Percentiles rank a stretch among this genome's conserved stretches.
phyloP scores from a whole-genome alignment of 2,797 vertebrate species.

The Myoxocephalus aenaeus region DNA sequence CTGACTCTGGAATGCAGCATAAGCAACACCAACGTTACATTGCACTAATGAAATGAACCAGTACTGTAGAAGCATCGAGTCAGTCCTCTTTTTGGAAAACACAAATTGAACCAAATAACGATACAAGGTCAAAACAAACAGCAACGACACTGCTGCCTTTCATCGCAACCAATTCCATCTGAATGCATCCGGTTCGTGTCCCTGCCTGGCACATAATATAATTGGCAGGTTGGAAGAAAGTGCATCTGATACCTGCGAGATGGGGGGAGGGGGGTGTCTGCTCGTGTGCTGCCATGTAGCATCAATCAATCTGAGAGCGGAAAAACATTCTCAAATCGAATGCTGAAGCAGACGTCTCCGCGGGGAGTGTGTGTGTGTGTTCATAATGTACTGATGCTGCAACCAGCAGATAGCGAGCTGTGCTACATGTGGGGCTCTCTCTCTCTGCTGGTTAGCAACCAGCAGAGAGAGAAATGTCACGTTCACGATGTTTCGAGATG shows the following conservation, averaged over 20 bases:
- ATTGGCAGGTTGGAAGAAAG: slow-evolving; percentile 31
- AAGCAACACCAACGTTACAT: neutral
- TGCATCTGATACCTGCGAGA: slow-evolving; percentile 30
- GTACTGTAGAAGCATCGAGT: neutral
- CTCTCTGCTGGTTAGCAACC: no score
- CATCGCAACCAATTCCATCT: neutral
- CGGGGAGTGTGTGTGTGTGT: neutral
- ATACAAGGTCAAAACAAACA: neutral
- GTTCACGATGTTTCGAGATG: slow-evolving; percentile 20
- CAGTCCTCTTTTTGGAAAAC: neutral
- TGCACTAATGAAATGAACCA: neutral
- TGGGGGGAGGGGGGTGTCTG: neutral
- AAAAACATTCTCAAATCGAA: slow-evolving; percentile 38
- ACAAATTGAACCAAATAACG: neutral
- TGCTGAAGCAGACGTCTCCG: neutral
- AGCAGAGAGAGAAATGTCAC: slow-evolving; percentile 11
- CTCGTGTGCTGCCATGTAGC: slow-evolving; percentile 32
- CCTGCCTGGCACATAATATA: slow-evolving; percentile 6
- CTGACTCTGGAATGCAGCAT: neutral
- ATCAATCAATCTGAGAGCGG: slow-evolving; percentile 43
- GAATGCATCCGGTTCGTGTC: neutral
- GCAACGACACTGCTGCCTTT: neutral
- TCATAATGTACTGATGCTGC: slow-evolving; percentile 35
- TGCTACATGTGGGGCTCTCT: slow-evolving; percentile 4
- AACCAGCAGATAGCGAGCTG: neutral